Evolutionary conservation across 1,140 invertebrate genomes (phyloP).

Genomic region (Drosophila nigrodunni): DNA sequence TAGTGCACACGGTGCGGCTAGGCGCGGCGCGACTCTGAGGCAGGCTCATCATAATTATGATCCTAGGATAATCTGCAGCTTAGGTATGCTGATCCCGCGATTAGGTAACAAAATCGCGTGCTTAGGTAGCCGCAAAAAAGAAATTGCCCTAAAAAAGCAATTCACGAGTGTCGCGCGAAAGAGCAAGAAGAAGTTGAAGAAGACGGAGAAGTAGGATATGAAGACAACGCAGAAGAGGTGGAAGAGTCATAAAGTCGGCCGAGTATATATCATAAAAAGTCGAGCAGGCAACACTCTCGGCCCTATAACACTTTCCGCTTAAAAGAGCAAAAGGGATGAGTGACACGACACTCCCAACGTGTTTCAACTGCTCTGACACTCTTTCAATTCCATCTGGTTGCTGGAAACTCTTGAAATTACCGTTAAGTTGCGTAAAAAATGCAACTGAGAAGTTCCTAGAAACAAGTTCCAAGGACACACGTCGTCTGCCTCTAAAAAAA

Average conservation of each 20-base stretch:
- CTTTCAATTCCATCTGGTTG: conserved; percentile 48
- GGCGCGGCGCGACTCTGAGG: conserved; percentile 58
- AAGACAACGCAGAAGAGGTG: neutral
- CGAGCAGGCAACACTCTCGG: conserved; percentile 54
- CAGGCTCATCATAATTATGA: conserved; percentile 78
- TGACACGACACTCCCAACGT: conserved; percentile 3
- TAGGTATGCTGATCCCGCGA: conserved; percentile 79
- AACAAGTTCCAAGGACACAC: conserved; percentile 49
- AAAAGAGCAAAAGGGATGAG: conserved; percentile 72
- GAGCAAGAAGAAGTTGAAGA: conserved; percentile 9
- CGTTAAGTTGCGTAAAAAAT: conserved; percentile 36
- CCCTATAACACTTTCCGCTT: conserved; percentile 65
- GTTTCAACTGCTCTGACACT: neutral
- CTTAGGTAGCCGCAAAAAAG: conserved; percentile 77
- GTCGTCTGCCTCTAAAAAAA: conserved; percentile 45
- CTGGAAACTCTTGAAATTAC: conserved; percentile 24
- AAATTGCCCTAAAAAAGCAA: conserved; percentile 71
- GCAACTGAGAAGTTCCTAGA: conserved; percentile 51
- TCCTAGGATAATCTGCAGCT: conserved; percentile 81
- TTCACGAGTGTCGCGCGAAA: neutral
- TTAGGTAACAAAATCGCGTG: conserved; percentile 78
- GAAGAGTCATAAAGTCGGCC: conserved; percentile 62
- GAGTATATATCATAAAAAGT: conserved; percentile 66
- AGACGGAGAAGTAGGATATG: too few species aligned
- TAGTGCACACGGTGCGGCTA: conserved; percentile 51